Evolutionary conservation across 2,113 vertebrate species (phyloP).

Genomic region (Pluvianellus socialis): DNA sequence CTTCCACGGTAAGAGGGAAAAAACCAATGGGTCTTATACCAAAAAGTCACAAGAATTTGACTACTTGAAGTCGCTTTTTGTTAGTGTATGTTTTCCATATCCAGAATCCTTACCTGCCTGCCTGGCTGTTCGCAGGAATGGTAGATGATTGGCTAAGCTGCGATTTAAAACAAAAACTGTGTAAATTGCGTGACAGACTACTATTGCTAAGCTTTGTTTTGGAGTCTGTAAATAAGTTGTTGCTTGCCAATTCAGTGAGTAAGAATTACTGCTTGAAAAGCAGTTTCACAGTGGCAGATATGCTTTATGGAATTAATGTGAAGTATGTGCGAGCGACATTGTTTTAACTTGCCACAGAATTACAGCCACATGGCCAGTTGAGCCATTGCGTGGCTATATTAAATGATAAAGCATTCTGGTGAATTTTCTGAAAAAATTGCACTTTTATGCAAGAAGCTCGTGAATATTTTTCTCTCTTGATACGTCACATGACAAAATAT

Average conservation of each 20-base stretch:
- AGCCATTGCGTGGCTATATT: background rate
- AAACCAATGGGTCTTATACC: background rate
- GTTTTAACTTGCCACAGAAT: background rate
- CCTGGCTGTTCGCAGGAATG: background rate
- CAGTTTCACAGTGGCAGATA: background rate
- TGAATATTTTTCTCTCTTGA: background rate
- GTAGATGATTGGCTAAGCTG: background rate
- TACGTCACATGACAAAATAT: background rate
- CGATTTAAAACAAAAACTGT: background rate
- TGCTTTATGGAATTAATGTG: background rate
- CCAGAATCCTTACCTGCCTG: background rate
- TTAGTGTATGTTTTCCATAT: background rate
- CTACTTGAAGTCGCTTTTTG: background rate
- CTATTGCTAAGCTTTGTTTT: slow-evolving; percentile 42
- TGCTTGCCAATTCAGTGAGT: slow-evolving; percentile 28
- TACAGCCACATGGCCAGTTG: background rate
- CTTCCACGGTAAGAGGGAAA: background rate
- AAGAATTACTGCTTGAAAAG: slow-evolving; percentile 8
- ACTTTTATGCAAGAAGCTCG: background rate
- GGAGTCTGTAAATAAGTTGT: slow-evolving; percentile 43
- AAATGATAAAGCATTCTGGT: background rate
- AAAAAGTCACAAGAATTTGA: background rate
- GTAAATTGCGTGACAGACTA: background rate
- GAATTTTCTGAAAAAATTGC: background rate
- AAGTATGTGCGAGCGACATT: background rate